These are phyloP conservation scores for Auanema freiburgensis DNA, from an alignment of 2,888 invertebrate species.

Conservation along the genomic window DNA sequence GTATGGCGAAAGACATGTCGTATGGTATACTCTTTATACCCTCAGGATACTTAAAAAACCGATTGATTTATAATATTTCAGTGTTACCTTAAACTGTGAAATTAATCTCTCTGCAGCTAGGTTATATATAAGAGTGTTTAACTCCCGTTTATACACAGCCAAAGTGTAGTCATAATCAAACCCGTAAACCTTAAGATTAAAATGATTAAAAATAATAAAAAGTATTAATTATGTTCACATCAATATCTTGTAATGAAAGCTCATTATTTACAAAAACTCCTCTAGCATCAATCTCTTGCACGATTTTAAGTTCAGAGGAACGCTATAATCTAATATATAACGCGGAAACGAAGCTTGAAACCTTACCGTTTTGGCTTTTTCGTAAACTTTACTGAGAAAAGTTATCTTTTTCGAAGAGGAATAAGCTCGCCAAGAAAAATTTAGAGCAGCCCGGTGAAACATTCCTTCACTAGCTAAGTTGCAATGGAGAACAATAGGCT, in stretches of 20 bases:
- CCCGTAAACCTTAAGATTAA: conserved; percentile 79
- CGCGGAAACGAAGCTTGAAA: not conserved
- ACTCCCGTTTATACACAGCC: conserved; percentile 86
- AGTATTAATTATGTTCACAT: conserved; percentile 69
- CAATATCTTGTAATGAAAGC: conserved; percentile 83
- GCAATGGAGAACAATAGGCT: too few species aligned
- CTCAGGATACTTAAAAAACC: conserved; percentile 77
- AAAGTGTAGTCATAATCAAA: conserved; percentile 98
- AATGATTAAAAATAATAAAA: not conserved
- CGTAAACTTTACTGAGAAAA: too few species aligned
- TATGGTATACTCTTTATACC: conserved; percentile 80
- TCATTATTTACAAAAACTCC: conserved; percentile 97
- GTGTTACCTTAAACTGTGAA: conserved; percentile 80
- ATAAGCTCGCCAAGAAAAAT: too few species aligned
- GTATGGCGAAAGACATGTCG: conserved; percentile 88
- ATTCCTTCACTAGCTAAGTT: too few species aligned
- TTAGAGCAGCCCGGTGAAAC: too few species aligned
- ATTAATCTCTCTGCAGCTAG: conserved; percentile 84
- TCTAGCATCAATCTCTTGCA: conserved; percentile 67
- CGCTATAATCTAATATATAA: not conserved
- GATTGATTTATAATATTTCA: not conserved
- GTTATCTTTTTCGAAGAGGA: too few species aligned
- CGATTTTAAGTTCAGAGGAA: not conserved
- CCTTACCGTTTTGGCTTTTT: too few species aligned
- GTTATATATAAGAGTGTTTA: conserved; percentile 87